These are phyloP conservation scores for Enhydra lutris DNA, from an alignment of 2,113 vertebrate species.

Conservation along the genomic window DNA sequence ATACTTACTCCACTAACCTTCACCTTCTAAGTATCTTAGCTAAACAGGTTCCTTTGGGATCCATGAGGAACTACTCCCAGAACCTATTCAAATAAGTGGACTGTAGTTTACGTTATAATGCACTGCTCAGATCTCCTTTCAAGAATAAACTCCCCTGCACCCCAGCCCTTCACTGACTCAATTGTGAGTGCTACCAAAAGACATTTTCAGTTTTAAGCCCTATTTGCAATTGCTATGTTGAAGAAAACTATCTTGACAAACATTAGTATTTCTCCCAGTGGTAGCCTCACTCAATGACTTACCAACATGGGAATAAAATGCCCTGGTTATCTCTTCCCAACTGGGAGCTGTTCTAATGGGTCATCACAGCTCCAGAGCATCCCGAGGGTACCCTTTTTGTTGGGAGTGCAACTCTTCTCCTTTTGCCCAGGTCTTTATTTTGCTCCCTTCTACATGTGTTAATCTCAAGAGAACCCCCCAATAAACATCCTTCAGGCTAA, in stretches of 20 bases:
- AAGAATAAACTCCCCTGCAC: not conserved
- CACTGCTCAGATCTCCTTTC: not conserved
- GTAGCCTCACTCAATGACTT: not conserved
- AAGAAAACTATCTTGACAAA: not conserved
- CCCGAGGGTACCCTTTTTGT: accelerated
- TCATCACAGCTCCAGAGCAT: accelerated
- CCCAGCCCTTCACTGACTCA: not conserved
- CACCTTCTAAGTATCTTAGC: not conserved
- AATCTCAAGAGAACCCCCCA: not conserved
- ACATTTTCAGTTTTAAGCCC: not conserved
- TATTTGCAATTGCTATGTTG: not conserved
- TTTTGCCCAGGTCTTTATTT: not conserved
- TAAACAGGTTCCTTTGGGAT: not conserved
- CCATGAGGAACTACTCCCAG: not conserved
- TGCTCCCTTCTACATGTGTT: not conserved
- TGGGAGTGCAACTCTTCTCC: not conserved
- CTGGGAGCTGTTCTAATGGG: not conserved
- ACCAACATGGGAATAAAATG: not conserved
- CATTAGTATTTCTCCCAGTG: not conserved
- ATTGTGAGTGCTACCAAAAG: not conserved
- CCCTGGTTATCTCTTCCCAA: not conserved
- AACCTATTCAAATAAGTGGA: not conserved
- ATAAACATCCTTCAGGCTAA: not conserved
- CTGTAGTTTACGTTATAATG: not conserved
- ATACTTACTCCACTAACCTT: not conserved